A percentile compares a stretch with the other conserved stretches of the same genome.
Evolutionary conservation across 2,888 invertebrate genomes (phyloP).

Genomic region (Hypercompe scribonia): DNA sequence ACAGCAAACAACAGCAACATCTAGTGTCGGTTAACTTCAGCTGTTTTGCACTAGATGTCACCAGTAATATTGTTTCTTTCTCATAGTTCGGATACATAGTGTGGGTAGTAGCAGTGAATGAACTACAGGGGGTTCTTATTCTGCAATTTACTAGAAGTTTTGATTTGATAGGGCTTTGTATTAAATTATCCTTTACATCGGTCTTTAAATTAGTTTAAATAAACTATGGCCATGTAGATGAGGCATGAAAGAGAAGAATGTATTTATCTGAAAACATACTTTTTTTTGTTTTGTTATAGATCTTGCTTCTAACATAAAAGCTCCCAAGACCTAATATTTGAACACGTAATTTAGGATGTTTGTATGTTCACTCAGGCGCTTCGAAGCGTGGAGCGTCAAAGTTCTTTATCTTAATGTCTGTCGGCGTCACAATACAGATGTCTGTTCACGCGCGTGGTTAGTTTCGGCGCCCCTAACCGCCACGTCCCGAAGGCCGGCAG

Average conservation of each 20-base stretch:
- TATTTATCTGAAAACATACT: neutral
- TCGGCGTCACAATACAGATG: conserved; percentile 43
- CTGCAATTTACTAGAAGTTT: neutral
- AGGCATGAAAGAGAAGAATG: neutral
- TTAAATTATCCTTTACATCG: neutral
- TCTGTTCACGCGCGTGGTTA: conserved; percentile 28
- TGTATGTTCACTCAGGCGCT: conserved; percentile 15
- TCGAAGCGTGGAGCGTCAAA: conserved; percentile 29
- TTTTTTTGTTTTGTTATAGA: neutral
- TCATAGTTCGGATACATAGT: conserved; percentile 6
- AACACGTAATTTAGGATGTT: conserved; percentile 13
- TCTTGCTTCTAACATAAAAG: neutral
- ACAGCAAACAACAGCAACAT: conserved; percentile 29
- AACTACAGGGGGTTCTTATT: neutral
- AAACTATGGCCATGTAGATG: neutral
- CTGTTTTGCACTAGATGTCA: conserved; percentile 42
- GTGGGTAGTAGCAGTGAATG: conserved; percentile 19
- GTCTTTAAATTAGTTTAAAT: neutral
- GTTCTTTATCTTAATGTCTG: conserved; percentile 39
- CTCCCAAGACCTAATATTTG: conserved; percentile 1
- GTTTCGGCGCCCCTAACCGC: conserved; percentile 43
- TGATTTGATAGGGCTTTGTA: neutral
- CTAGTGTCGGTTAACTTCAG: conserved; percentile 14
- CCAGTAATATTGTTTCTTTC: conserved; percentile 20
- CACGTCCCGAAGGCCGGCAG: conserved; percentile 44